Base-by-base conservation (phyloP, 2,113 vertebrate species). In the Cairina moschata region DNA sequence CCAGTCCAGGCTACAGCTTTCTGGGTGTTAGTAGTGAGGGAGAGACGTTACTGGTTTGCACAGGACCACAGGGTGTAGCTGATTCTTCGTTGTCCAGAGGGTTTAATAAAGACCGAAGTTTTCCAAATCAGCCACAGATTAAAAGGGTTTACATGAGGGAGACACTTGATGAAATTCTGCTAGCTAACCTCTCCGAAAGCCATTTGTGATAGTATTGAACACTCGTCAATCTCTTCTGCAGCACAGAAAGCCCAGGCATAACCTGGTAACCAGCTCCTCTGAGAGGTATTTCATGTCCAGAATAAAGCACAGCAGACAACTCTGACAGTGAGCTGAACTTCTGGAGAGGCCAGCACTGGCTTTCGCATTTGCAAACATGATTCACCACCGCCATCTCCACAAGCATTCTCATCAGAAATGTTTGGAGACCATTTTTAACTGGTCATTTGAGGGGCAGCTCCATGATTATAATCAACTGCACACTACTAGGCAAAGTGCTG, bases 301-400 rank as follows among this genome's bases (percentile, higher is more conserved):
- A 81, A 71, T 50, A 86, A 91, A 90, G 84, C 15, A 60, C 21
- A 68, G 65, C 56, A 78, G 52, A 90, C 91, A 88, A 72, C 75
- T 88, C 58, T 88, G 78, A 83, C 42, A 91, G 58, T 65, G 88
- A 91, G 36, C 7, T 72, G 66, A 62, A 74, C 83, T 95, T 86
- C 66, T 90, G 66, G 58, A 86, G 48, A 68, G 1, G 6, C 3
- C 55, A 79, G 50, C 38, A 63, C 40, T 29, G 28, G 32, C 16
- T 75, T 94, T 87, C 25, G 40, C 50, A 75, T 83, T 81, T 78
- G 38, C 59, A 84, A 76, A 52, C 58, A 58, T 40, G 60, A 92
- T 84, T 93, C 54, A 80, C 31, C 3, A 2, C 42, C 52, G 60
- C 52, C 54, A 60, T 40, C 48, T 92, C 63, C 32, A 2, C n/a